These are phyloP conservation scores for Drymodes brunneopygia DNA, from an alignment of 2,113 vertebrate species.

Conservation along the genomic window DNA sequence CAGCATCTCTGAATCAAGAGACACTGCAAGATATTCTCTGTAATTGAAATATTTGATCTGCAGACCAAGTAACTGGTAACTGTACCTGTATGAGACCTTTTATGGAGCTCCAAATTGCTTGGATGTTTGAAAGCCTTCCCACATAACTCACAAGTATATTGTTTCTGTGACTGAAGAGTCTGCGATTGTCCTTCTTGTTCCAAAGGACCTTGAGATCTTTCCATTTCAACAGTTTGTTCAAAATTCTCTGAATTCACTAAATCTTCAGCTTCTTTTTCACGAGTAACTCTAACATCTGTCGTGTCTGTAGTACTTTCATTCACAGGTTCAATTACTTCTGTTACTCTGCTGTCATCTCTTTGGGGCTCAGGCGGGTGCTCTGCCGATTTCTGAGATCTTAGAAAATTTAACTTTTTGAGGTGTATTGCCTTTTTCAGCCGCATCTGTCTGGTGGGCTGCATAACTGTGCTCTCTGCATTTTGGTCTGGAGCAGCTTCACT, in stretches of 20 bases:
- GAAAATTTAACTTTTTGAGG: constrained; percentile 90
- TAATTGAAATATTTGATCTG: background rate
- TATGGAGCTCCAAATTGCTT: constrained; percentile 96
- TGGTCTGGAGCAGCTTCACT: constrained; percentile 64
- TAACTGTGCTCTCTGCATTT: constrained; percentile 29
- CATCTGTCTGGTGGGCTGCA: constrained; percentile 72
- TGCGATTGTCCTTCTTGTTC: constrained; percentile 56
- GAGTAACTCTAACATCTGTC: background rate
- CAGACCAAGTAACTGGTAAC: constrained; percentile 10
- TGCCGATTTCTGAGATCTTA: constrained; percentile 81
- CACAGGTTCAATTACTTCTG: constrained; percentile 6
- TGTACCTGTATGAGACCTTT: constrained; percentile 94
- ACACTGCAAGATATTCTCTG: background rate
- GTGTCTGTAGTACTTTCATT: constrained; percentile 20
- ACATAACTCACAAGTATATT: constrained; percentile 87
- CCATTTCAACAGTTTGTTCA: background rate
- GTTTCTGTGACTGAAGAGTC: constrained; percentile 69
- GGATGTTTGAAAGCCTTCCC: constrained; percentile 96
- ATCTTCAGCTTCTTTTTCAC: constrained; percentile 53
- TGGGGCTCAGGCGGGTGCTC: constrained; percentile 65
- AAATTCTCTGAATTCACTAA: background rate
- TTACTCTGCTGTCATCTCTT: background rate
- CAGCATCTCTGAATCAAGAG: background rate
- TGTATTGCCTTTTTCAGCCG: constrained; percentile 88
- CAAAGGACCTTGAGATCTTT: constrained; percentile 5